Conservation (phyloP, 2,797 vertebrate genomes). For the Heterohyrax brucei region DNA sequence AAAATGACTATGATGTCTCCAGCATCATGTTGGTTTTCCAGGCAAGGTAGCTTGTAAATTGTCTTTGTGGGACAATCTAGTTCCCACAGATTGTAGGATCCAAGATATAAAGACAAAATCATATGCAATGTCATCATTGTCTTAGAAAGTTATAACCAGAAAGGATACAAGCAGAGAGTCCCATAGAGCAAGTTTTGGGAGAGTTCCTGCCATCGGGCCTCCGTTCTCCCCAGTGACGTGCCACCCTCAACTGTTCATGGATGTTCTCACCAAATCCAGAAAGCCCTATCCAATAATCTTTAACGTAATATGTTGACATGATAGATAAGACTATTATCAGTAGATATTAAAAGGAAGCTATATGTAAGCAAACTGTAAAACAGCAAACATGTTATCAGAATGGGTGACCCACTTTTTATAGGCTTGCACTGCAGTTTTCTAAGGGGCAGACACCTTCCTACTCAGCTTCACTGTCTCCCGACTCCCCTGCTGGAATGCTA, state of each 20-base stretch:
- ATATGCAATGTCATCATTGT: too few relatives aligned
- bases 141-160: too few relatives aligned
- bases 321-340: not conserved
- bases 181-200: too few relatives aligned
- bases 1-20: not conserved
- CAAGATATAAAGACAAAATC: too few relatives aligned
- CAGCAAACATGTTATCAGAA: not conserved
- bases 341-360: not conserved
- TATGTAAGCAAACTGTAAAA: not conserved
- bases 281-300: not conserved
- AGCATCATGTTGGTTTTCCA: not conserved
- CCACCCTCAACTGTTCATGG: too few relatives aligned
- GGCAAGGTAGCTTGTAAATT: not conserved
- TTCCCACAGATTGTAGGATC: too few relatives aligned
- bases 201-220: too few relatives aligned
- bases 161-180: too few relatives aligned
- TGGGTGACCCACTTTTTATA: not conserved
- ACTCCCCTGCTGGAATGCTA: not conserved
- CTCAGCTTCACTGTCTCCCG: not conserved
- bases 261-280: too few relatives aligned
- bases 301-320: not conserved
- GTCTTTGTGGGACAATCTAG: too few relatives aligned
- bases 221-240: too few relatives aligned
- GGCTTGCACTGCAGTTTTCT: not conserved
- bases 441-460: not conserved